Evolutionary conservation across 2,888 invertebrate species (phyloP), one percentile per base, ranked within the genome.

Genomic region (Drosophila helvetica): DNA sequence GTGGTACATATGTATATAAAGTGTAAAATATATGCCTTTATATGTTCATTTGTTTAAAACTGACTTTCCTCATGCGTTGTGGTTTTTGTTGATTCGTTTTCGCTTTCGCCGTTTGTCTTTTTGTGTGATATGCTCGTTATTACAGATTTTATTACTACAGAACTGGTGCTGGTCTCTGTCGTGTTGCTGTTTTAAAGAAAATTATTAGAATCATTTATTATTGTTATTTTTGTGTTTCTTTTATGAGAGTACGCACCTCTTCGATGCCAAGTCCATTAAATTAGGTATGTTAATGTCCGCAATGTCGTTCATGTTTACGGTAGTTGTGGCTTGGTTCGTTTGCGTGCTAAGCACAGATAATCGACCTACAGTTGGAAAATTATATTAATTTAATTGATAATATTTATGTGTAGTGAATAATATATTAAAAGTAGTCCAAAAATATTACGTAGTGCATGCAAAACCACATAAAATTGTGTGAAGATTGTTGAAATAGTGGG

Each of bases 71-170:
- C 91, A 59, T 90, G 90, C n/a, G 81, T 82, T 51, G 89, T 91
- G 43, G 88, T 89, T 67, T 86, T 90, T 46, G 91, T 90, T 30
- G 90, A 91, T 33, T 81, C 77, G 53, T 85, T 80, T 84, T 91
- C 91, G 19, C 86, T 77, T 79, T 92, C 91, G 1, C 92, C 92
- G 74, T 92, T 92, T 15, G 89, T 89, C 64, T 90, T 90, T 60
- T 91, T 91, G 61, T 92, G 91, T 38, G 92, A 91, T 81, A 92
- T 89, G 75, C 87, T 92, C 46, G 92, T 92, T 27, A 92, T 92
- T 27, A 92, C 88, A 7, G 92, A 92, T 87, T 92, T 92, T 18
- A 92, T 92, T 25, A 92, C 90, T 22, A 92, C 92, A n/a, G 92
- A 91, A 78, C 90, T 92, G 51, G 91, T 90, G 76, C 77, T 91